These are phyloP conservation scores for Oophaga sylvatica DNA, from an alignment of 2,797 vertebrate species.

Conservation along the genomic window DNA sequence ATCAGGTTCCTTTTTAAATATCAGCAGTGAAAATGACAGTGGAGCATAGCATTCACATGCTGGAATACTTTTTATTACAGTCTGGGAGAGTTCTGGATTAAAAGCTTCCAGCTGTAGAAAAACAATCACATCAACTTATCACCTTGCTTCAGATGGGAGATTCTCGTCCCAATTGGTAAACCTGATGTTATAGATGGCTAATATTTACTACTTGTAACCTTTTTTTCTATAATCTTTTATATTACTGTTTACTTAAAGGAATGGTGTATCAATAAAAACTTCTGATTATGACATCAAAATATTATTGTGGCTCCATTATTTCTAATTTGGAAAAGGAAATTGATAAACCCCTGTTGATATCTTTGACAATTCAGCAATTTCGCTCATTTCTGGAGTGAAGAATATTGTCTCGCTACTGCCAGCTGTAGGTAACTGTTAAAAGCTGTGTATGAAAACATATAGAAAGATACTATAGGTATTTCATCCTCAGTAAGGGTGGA, in stretches of 20 bases:
- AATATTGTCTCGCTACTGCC: too few species aligned
- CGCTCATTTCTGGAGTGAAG: too few species aligned
- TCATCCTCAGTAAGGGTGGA: too few species aligned
- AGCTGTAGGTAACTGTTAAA: too few species aligned
- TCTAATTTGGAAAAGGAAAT: neutral
- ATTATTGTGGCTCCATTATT: neutral
- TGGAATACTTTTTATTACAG: slow-evolving; percentile 21
- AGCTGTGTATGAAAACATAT: too few species aligned
- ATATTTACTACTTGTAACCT: neutral
- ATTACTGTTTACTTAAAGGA: slow-evolving; percentile 1
- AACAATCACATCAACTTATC: slow-evolving; percentile 16
- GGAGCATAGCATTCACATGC: neutral
- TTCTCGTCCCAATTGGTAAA: neutral
- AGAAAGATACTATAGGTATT: too few species aligned
- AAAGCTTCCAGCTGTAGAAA: slow-evolving; percentile 19
- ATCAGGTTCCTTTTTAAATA: slow-evolving; percentile 17
- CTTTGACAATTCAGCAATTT: neutral
- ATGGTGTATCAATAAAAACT: neutral
- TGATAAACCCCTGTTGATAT: neutral
- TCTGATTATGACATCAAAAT: neutral
- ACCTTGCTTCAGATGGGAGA: neutral
- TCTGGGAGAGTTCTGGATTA: neutral
- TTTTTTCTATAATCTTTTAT: neutral
- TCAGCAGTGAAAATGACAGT: slow-evolving; percentile 8
- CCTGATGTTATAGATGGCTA: neutral